Evolutionary conservation across 2,797 vertebrate species (phyloP).

Genomic region (Cottoperca gobio): DNA sequence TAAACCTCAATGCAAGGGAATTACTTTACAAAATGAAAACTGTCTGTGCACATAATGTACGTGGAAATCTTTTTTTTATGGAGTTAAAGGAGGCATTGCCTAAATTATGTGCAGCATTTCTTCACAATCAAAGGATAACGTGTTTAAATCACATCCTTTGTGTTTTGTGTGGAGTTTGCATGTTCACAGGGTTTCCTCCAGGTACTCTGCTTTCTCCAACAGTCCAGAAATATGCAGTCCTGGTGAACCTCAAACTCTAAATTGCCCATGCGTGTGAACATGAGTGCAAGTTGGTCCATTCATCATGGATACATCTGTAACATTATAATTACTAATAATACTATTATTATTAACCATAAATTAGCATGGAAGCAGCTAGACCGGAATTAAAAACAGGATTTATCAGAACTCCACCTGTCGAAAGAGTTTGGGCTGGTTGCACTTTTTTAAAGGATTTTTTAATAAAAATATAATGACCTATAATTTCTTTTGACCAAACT

Average conservation of each 20-base stretch:
- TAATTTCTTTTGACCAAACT: neutral
- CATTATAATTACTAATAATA: neutral
- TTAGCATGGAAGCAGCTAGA: neutral
- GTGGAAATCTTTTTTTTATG: neutral
- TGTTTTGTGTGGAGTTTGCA: neutral
- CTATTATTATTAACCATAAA: neutral
- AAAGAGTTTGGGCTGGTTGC: neutral
- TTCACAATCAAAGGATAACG: neutral
- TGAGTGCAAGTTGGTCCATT: neutral
- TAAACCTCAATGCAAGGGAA: neutral
- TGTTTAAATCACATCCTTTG: constrained; percentile 1
- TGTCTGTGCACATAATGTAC: neutral
- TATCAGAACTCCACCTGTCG: neutral
- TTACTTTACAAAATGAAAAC: neutral
- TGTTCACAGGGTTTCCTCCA: neutral
- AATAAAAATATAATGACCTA: neutral
- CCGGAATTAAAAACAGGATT: neutral
- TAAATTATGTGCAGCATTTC: neutral
- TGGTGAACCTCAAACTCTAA: constrained; percentile 4
- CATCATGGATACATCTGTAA: neutral
- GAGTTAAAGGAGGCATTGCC: neutral
- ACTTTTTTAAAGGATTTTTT: neutral
- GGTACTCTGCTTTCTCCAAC: neutral
- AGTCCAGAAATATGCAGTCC: neutral
- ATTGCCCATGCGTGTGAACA: constrained; percentile 1